Base-by-base conservation (phyloP, 2,888 invertebrate genomes). In the Agriopis aurantiaria region DNA sequence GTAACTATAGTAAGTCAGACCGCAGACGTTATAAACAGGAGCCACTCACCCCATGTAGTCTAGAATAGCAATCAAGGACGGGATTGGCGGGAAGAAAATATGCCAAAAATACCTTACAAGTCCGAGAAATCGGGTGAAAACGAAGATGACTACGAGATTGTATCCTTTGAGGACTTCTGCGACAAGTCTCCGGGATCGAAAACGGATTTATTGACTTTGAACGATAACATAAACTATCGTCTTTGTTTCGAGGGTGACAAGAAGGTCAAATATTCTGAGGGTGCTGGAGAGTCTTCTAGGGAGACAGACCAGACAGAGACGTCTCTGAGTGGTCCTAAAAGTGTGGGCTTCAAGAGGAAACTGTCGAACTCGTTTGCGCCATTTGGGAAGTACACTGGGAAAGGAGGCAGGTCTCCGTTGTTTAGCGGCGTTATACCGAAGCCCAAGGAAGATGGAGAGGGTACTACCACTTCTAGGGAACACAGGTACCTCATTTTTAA, bases 151-250 rank as follows among this genome's bases (percentile, higher is more conserved):
- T 94, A 95, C 71, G 94, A 94, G 79, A 93, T 94, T 68, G 95
- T 95, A 41, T 95, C 95, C 0, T 95, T 95, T 79, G 95, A 96
- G 82, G 95, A 95, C 65, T 95, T 95, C 82, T 95, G 95, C 76
- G 95, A 95, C 76, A 95, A 95, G 75, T 92, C 92, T 58, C 87
- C 93, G 0, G 91, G 90, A 56, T 88, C 90, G 17, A 95, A 95
- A 80, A 95, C 94, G 11, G 95, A 95, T 86, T 91, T 95, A 71
- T 90, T 94, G 75, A 92, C 95, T 8, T 80, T 95, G 68, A 95
- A 93, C 73, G 94, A 95, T 75, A 95, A 95, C 73, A 93, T 95
- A 48, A 95, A 95, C 78, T 95, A 95, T 79, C 90, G 94, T 51
- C 87, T 95, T 80, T 91, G 89, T 84, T 95, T 91, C 77, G 94